Percentiles rank a stretch among this genome's conserved stretches.
Evolutionary conservation across 2,797 vertebrate species (phyloP).

Genomic region (Sylvia borin): DNA sequence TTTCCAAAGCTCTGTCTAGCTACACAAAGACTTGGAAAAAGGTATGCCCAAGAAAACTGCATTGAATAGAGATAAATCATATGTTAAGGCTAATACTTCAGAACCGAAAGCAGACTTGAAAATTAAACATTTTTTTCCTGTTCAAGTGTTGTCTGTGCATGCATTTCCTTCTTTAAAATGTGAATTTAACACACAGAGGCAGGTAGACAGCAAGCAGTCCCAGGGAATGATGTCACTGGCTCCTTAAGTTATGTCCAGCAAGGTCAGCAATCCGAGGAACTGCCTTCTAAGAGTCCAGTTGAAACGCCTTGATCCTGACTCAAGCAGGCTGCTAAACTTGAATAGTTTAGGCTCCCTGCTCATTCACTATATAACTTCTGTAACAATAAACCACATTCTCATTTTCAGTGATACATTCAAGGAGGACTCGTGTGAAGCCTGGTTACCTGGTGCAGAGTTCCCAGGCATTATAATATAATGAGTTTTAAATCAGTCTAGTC

Average conservation of each 20-base stretch:
- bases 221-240: background rate
- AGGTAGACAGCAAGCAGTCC: background rate
- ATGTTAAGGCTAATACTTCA: background rate
- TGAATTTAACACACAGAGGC: background rate
- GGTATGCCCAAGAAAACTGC: background rate
- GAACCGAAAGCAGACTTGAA: background rate
- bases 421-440: background rate
- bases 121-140: background rate
- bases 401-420: background rate
- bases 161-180: background rate
- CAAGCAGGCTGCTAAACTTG: background rate
- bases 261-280: background rate
- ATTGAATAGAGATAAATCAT: background rate
- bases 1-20: background rate
- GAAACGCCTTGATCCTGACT: background rate
- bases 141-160: background rate
- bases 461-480: background rate
- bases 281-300: background rate
- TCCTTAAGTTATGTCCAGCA: background rate
- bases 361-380: background rate
- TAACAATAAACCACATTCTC: background rate
- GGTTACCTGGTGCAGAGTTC: background rate
- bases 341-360: background rate
- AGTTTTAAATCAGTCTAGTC: background rate
- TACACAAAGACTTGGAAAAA: background rate